phyloP scores from a whole-genome alignment of 2,888 invertebrate genomes.

The Phyllotreta cruciferae region DNA sequence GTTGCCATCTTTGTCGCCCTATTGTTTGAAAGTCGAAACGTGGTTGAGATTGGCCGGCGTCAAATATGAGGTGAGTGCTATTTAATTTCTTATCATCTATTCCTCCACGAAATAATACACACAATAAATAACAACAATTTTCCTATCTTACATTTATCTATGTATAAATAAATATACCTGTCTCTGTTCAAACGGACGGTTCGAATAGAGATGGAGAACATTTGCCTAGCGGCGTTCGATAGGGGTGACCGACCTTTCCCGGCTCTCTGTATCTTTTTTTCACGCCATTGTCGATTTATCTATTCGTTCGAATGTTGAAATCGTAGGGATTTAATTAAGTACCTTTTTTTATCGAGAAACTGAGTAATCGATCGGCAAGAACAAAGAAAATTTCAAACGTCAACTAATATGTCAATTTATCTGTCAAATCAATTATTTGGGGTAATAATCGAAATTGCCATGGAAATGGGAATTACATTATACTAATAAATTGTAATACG shows the following conservation, averaged over 20 bases:
- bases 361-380: too few species aligned
- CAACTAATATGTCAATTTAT: too few species aligned
- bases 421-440: too few species aligned
- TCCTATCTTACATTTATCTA: too few species aligned
- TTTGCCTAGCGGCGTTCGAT: slow-evolving; percentile 9
- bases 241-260: slow-evolving; percentile 10
- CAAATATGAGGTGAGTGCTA: slow-evolving; percentile 86
- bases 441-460: too few species aligned
- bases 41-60: slow-evolving; percentile 91
- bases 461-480: too few species aligned
- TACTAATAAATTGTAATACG: too few species aligned
- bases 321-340: neutral
- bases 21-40: slow-evolving; percentile 94
- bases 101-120: neutral
- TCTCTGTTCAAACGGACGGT: neutral
- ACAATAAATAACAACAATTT: too few species aligned
- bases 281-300: slow-evolving; percentile 4
- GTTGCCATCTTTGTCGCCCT: slow-evolving; percentile 89
- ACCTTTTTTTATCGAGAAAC: too few species aligned
- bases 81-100: neutral
- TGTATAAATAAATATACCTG: neutral
- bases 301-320: neutral
- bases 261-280: neutral
- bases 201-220: neutral
- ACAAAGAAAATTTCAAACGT: too few species aligned